A percentile compares a stretch with the other conserved stretches of the same genome.
These are phyloP conservation scores for Menura novaehollandiae DNA, from an alignment of 2,113 vertebrate species.

Conservation along the genomic window DNA sequence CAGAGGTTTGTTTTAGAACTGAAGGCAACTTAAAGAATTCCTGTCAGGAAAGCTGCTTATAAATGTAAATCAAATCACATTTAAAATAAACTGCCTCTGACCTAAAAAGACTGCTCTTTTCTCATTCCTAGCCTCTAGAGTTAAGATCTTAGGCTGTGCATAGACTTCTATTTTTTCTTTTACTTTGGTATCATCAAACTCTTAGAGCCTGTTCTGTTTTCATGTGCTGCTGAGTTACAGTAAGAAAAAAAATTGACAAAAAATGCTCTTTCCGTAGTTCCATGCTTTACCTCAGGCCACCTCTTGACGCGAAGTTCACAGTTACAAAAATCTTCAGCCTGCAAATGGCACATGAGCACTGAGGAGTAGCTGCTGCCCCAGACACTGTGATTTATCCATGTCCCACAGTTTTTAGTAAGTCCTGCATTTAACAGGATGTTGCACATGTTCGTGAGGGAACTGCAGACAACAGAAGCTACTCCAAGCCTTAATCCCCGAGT, in stretches of 20 bases:
- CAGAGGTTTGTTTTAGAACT: conserved; percentile 86
- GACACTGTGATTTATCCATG: accelerated
- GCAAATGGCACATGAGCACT: accelerated
- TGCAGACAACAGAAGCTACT: not conserved
- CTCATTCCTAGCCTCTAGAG: not conserved
- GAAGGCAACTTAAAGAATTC: conserved; percentile 83
- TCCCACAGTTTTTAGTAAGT: not conserved
- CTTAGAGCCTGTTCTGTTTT: not conserved
- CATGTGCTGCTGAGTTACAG: not conserved
- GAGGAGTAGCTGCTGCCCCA: not conserved
- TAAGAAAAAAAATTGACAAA: not conserved
- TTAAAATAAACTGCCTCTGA: conserved; percentile 89
- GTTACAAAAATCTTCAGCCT: not conserved
- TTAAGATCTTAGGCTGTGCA: not conserved
- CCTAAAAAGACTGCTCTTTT: conserved; percentile 31
- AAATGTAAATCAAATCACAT: conserved; percentile 90
- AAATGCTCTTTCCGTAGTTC: not conserved
- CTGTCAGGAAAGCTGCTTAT: conserved; percentile 91
- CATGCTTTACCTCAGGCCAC: not conserved
- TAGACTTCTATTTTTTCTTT: not conserved
- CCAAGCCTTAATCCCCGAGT: not conserved
- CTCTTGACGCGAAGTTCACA: not conserved
- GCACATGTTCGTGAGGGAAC: accelerated
- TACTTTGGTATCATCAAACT: not conserved
- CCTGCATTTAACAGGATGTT: not conserved